A percentile compares a stretch with the other conserved stretches of the same genome.
phyloP scores from a whole-genome alignment of 2,113 vertebrate species.

The Bubalus kerabau region DNA sequence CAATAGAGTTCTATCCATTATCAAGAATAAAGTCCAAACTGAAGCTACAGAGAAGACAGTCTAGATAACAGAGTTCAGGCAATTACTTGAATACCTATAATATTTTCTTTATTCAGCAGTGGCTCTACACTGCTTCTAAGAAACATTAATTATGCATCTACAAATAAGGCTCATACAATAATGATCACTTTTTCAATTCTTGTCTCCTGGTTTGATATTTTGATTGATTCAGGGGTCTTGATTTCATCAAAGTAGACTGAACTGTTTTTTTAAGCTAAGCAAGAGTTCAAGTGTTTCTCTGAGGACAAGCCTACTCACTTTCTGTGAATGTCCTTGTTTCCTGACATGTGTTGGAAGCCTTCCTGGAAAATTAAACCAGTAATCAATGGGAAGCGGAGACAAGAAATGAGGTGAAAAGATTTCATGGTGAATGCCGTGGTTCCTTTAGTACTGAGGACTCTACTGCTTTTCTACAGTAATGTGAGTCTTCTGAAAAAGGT shows the following conservation, averaged over 20 bases:
- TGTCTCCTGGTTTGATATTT: not conserved
- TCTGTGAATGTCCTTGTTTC: not conserved
- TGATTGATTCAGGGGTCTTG: not conserved
- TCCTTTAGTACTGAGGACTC: not conserved
- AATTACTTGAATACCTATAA: not conserved
- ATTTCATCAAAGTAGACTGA: not conserved
- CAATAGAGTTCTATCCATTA: not conserved
- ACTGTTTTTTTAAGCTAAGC: not conserved
- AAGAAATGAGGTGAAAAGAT: not conserved
- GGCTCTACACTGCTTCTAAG: not conserved
- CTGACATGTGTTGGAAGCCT: not conserved
- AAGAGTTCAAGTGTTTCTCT: not conserved
- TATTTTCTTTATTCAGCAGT: not conserved
- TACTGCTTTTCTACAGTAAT: not conserved
- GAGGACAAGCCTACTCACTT: not conserved
- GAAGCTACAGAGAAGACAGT: not conserved
- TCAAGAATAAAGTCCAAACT: not conserved
- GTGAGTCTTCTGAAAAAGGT: not conserved
- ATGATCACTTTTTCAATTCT: not conserved
- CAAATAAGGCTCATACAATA: not conserved
- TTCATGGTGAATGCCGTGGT: not conserved
- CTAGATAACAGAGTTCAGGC: not conserved
- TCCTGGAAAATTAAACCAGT: not conserved
- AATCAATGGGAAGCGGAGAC: not conserved
- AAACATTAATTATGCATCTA: not conserved